Evolutionary conservation across 2,888 invertebrate species (phyloP), one percentile per base, ranked within the genome.

Genomic region (Leucophenga maculata): DNA sequence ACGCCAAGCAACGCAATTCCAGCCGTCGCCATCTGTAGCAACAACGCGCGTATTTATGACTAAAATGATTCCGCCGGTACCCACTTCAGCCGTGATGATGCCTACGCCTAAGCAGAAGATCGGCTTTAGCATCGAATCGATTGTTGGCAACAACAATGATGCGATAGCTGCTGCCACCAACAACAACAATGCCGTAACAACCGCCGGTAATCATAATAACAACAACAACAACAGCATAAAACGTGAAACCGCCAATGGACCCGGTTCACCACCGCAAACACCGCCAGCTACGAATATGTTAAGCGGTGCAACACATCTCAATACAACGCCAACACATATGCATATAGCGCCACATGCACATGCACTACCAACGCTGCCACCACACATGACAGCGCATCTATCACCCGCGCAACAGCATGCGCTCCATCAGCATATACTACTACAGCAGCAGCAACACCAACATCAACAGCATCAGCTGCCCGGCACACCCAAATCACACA

Each of bases 91-190:
- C 90, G 94, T 94, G 90, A 94, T 95, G 90, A 94, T 96, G 92
- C 94, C 95, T 88, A 89, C 88, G 81, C 94, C 95, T 86, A 96
- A 96, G 91, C 96, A 97, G 85, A 97, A 96, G 90, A 95, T 97
- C 89, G 97, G 96, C 88, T 97, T 97, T 89, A 96, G 95, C 86
- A 97, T 97, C 90, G 97, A 97, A 90, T 95, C 96, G 86, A 96
- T 97, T 87, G 97, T 97, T 77, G 97, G 96, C 80, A 94, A 93
- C 75, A 87, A 88, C 78, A 82, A 75, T 68, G 67, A 77, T 65
- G 75, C 69, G 32, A 64, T 73, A 39, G 74, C 54, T 67, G 70
- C 72, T 39, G 71, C 69, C 50, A 77, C 73, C 64, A 77, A 83
- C 60, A 13, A 67, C 60, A 31, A 46, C 60, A 65, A 71, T 22